Percentiles rank a stretch among this genome's conserved stretches.
Conservation (phyloP, 1,140 invertebrate species). For the Centruroides vittatus region DNA sequence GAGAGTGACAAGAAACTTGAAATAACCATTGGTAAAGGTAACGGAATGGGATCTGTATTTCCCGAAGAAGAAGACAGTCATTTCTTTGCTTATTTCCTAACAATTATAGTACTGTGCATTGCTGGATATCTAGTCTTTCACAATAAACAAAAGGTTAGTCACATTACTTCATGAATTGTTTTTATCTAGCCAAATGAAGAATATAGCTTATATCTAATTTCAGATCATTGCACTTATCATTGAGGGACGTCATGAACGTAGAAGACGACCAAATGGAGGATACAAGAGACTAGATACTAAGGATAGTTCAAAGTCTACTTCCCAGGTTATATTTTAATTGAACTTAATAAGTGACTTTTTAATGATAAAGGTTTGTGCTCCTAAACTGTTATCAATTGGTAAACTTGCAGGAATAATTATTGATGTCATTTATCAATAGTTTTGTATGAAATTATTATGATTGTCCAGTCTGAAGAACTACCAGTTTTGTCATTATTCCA, state of each 20-base stretch:
- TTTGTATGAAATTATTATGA: too few relatives aligned
- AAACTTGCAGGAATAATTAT: too few relatives aligned
- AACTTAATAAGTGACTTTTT: too few relatives aligned
- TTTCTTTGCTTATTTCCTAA: conserved; percentile 47
- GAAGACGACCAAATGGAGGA: conserved; percentile 11
- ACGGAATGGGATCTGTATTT: conserved; percentile 5
- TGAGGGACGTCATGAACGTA: conserved; percentile 19
- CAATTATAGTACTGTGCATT: conserved; percentile 41
- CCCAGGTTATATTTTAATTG: too few relatives aligned
- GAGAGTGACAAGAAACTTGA: too few relatives aligned
- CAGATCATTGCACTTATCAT: conserved; percentile 26
- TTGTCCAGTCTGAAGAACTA: too few relatives aligned
- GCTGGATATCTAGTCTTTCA: conserved; percentile 46
- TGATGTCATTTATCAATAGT: too few relatives aligned
- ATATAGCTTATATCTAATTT: conserved; percentile 1
- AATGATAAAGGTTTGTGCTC: too few relatives aligned
- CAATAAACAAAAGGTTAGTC: conserved; percentile 48
- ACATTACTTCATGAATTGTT: neutral
- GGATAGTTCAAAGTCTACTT: too few relatives aligned
- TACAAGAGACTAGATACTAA: conserved; percentile 12
- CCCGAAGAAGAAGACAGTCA: conserved; percentile 34
- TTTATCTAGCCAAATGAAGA: neutral
- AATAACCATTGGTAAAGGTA: too few relatives aligned
- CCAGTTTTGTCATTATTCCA: too few relatives aligned
- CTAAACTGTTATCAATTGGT: too few relatives aligned